phyloP scores from a whole-genome alignment of 2,797 vertebrate species.

The Gadopsis marmoratus region DNA sequence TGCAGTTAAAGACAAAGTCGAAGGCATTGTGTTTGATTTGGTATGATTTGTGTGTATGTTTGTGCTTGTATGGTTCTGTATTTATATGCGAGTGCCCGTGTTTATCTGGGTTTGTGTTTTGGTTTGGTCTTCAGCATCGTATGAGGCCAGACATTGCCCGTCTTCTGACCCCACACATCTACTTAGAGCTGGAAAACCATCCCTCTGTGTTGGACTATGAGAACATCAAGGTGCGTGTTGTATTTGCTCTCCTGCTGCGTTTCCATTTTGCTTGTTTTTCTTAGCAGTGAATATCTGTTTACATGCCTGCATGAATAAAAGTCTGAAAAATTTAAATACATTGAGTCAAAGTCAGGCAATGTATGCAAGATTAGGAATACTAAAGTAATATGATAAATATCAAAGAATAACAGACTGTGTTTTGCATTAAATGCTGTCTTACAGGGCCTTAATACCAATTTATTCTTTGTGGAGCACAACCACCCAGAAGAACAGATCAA shows the following conservation, averaged over 20 bases:
- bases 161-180: slow-evolving; percentile 94
- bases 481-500: slow-evolving; percentile 88
- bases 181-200: slow-evolving; percentile 91
- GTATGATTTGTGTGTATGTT: neutral
- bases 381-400: neutral
- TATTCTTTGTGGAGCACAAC: slow-evolving; percentile 93
- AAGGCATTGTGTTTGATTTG: neutral
- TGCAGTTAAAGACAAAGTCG: neutral
- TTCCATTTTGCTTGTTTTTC: slow-evolving; percentile 18
- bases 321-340: slow-evolving; percentile 18
- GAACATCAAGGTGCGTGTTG: slow-evolving; percentile 88
- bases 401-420: slow-evolving; percentile 2
- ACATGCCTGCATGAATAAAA: neutral
- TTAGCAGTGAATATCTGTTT: slow-evolving; percentile 13
- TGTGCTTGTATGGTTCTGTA: neutral
- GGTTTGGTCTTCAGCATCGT: slow-evolving; percentile 87
- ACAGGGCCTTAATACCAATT: slow-evolving; percentile 89
- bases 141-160: slow-evolving; percentile 95
- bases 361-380: neutral
- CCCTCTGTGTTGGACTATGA: slow-evolving; percentile 92
- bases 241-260: slow-evolving; percentile 28
- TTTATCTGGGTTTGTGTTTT: slow-evolving; percentile 27
- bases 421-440: slow-evolving; percentile 37
- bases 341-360: neutral
- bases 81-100: slow-evolving; percentile 1